Evolutionary conservation across 1,140 invertebrate genomes (phyloP), one percentile per base, ranked within the genome.

Genomic region (Eufriesea mexicana): DNA sequence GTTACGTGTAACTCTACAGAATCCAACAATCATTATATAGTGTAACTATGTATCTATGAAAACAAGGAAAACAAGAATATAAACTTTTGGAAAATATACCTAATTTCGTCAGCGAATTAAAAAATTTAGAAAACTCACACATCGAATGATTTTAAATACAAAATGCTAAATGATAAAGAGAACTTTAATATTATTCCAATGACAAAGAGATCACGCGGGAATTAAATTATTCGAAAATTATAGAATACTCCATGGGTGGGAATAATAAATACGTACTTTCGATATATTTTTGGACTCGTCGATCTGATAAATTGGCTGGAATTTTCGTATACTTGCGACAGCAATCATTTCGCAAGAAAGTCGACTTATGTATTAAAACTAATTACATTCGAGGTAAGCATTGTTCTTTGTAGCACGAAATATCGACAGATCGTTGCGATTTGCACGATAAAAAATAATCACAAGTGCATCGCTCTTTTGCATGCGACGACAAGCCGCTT

Each of bases 401-500:
- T 1, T 25, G 9, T 14, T 1, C 12, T 47, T 18, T 25, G 8
- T 5, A 66, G 2, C 16, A 49, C 0, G 62, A 35, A 57, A 67
- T 4, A 35, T 72, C 2, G 45, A 9, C 16, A 23, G 23, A 35
- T 59, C 20, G 5, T 55, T 6, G 61, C 42, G 47, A 81, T 49
- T 66, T 66, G 5, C 18, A 25, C 62, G 20, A 23, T 23, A 73
- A 62, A 57, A 74, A 55, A 74, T 49, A 73, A 62, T 54, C 61
- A 42, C n/a, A 68, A 51, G 72, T 28, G n/a, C n/a, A 59, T 72
- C 45, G 54, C 7, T 12, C 18, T 54, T n/a, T 68, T 54, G 49
- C 42, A 55, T 79, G 42, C 67, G 45, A 72, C 28, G 54, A 54
- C 54, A 49, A 83, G n/a, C 42, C 23, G 54, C 79, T 86, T 78